phyloP scores from a whole-genome alignment of 2,113 vertebrate species.

The Dicentrarchus labrax region DNA sequence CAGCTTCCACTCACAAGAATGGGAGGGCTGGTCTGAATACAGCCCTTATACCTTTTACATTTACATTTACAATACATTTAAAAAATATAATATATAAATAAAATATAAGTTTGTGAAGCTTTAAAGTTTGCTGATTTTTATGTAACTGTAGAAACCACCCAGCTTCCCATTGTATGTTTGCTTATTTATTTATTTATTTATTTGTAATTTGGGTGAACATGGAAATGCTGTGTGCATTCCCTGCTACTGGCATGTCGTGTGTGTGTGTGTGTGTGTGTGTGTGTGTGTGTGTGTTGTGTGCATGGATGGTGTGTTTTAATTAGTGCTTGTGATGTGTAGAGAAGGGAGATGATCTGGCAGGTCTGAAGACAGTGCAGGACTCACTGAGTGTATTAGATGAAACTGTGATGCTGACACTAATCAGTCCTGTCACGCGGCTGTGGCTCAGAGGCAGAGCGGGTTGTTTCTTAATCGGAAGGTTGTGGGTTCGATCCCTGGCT shows the following conservation, averaged over 20 bases:
- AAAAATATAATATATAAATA: no score
- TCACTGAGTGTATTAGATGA: conserved; percentile 9
- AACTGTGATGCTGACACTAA: conserved; percentile 14
- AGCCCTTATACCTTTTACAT: no score
- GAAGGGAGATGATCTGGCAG: not conserved
- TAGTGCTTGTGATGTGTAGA: not conserved
- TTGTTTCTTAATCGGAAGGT: no score
- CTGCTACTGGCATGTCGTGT: not conserved
- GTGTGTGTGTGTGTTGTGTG: not conserved
- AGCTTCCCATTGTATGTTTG: not conserved
- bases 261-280: conserved; percentile 8
- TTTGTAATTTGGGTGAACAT: not conserved
- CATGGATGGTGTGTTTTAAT: not conserved
- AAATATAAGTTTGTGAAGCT: not conserved
- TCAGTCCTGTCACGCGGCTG: not conserved
- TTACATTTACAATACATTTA: no score
- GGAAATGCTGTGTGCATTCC: not conserved
- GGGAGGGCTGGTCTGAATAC: no score
- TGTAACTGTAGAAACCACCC: not conserved
- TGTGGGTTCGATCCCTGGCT: no score
- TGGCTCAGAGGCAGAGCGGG: no score
- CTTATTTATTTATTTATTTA: not conserved
- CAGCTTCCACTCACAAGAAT: no score
- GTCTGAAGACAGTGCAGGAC: not conserved
- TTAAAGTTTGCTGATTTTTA: not conserved